A percentile compares a stretch with the other conserved stretches of the same genome.
These are phyloP conservation scores for Plebejus anna DNA, from an alignment of 2,888 invertebrate genomes.

Conservation along the genomic window DNA sequence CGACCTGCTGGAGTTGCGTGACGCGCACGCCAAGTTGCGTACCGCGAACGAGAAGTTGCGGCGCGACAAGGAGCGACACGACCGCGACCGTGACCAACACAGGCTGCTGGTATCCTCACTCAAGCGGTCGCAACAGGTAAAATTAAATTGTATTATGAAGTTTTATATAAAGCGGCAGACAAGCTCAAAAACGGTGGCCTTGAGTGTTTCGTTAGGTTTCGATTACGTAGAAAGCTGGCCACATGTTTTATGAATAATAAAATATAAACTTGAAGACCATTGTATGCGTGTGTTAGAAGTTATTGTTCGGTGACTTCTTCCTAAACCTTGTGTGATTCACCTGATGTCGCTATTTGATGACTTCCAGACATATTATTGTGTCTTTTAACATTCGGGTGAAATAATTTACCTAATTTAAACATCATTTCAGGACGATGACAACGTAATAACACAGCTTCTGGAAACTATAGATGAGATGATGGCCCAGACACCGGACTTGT, in stretches of 20 bases:
- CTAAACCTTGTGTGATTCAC: no score
- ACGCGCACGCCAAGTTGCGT: slow-evolving; percentile 93
- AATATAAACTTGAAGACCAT: no score
- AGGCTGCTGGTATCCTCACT: slow-evolving; percentile 69
- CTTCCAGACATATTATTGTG: no score
- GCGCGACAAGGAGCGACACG: slow-evolving; percentile 91
- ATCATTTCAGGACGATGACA: slow-evolving; percentile 83
- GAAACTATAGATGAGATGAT: slow-evolving; percentile 90
- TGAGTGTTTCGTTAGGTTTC: no score
- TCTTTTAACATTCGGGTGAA: background rate
- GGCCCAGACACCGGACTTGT: slow-evolving; percentile 86
- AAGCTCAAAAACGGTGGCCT: no score
- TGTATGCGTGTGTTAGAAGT: no score
- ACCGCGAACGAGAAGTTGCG: slow-evolving; percentile 95
- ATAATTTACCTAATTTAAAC: background rate
- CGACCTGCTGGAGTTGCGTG: slow-evolving; percentile 91
- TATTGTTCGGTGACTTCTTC: no score
- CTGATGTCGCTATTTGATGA: no score
- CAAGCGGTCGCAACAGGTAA: slow-evolving; percentile 76
- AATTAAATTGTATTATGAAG: background rate
- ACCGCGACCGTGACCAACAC: slow-evolving; percentile 86
- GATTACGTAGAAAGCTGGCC: no score
- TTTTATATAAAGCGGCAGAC: no score
- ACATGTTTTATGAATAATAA: no score
- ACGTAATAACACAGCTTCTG: slow-evolving; percentile 85